phyloP scores from a whole-genome alignment of 2,113 vertebrate genomes.

The Scopus umbretta region DNA sequence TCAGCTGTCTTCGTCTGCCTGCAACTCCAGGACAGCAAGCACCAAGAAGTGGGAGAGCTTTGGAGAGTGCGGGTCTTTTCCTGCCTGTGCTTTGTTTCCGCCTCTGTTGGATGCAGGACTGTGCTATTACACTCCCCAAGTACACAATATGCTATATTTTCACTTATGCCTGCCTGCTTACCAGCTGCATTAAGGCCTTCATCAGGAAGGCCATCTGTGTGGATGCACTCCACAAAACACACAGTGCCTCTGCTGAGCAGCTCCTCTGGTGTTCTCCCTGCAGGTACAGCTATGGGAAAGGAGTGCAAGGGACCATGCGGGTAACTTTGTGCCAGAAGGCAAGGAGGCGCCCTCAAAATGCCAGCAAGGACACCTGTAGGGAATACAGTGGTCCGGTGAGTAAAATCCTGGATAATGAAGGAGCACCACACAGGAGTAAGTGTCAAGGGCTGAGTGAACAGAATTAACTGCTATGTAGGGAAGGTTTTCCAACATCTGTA shows the following conservation, averaged over 20 bases:
- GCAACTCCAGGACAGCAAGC: background rate
- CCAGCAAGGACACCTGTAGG: background rate
- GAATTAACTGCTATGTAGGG: background rate
- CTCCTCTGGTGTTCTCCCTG: background rate
- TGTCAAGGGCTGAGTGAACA: background rate
- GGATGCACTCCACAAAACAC: background rate
- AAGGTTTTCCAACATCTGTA: background rate
- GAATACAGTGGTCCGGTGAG: background rate
- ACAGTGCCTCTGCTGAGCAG: no score
- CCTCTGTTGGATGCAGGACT: background rate
- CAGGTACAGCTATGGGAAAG: constrained; percentile 67
- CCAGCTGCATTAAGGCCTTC: background rate
- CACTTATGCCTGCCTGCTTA: background rate
- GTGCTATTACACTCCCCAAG: background rate
- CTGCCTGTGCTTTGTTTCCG: background rate
- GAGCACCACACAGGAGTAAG: background rate
- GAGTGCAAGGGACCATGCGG: background rate
- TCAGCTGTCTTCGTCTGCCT: background rate
- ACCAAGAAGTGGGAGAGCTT: background rate
- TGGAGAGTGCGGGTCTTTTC: background rate
- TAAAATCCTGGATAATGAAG: background rate
- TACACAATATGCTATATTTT: background rate
- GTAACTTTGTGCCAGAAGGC: constrained; percentile 44
- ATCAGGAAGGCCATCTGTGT: background rate
- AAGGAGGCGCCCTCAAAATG: background rate